These are phyloP conservation scores for Neuroscelio doddi DNA, from an alignment of 2,888 invertebrate species.

Conservation along the genomic window DNA sequence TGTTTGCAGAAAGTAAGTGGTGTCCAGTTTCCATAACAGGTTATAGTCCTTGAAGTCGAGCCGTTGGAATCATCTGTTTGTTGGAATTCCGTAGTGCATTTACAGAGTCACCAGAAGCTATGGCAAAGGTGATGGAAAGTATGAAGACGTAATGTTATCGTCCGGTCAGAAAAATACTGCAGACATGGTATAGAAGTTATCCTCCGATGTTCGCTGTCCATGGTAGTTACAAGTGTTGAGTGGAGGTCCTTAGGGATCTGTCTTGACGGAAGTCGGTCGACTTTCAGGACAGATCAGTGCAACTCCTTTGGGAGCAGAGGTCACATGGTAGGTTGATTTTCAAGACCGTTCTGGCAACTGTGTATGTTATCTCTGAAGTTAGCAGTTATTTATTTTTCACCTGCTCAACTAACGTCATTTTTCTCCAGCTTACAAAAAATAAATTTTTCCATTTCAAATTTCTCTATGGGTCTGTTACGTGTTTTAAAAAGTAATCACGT, in stretches of 20 bases:
- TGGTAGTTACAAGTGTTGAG: conserved; percentile 43
- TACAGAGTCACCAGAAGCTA: conserved; percentile 31
- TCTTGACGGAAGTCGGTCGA: conserved; percentile 42
- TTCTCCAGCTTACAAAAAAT: not conserved
- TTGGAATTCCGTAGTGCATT: conserved; percentile 45
- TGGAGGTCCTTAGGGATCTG: conserved; percentile 46
- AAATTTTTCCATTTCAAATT: no score
- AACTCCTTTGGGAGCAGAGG: conserved; percentile 34
- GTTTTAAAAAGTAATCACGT: no score
- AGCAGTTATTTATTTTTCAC: conserved; percentile 33
- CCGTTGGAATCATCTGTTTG: conserved; percentile 28
- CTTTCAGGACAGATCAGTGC: conserved; percentile 43
- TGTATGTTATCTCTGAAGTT: conserved; percentile 24
- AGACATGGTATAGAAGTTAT: conserved; percentile 31
- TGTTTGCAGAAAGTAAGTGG: conserved; percentile 68
- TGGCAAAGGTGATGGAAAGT: conserved; percentile 29
- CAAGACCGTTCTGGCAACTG: conserved; percentile 15
- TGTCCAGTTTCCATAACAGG: conserved; percentile 60
- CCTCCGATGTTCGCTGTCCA: conserved; percentile 28
- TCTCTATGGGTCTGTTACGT: no score
- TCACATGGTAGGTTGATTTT: conserved; percentile 41
- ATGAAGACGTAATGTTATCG: conserved; percentile 52
- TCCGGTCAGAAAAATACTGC: conserved; percentile 48
- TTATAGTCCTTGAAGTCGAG: conserved; percentile 35
- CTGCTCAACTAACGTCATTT: no score